A percentile compares a stretch with the other conserved stretches of the same genome.
phyloP scores from a whole-genome alignment of 2,113 vertebrate species.

The Xiphophorus couchianus region DNA sequence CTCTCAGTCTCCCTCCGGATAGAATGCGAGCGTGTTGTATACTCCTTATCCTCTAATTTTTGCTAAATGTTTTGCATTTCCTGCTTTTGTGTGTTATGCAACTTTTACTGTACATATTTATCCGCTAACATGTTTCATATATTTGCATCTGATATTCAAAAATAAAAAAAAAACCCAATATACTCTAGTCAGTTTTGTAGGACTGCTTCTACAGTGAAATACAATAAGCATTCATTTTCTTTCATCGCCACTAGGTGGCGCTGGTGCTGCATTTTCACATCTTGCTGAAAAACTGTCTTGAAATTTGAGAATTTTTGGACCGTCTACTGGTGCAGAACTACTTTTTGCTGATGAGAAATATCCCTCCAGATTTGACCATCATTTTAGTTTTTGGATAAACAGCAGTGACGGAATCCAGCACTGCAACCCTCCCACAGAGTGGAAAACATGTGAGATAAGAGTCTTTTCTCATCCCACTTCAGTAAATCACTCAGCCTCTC shows the following conservation, averaged over 20 bases:
- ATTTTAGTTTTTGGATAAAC: slow-evolving; percentile 26
- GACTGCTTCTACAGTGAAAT: background rate
- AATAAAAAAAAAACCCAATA: slow-evolving; percentile 66
- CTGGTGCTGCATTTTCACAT: slow-evolving; percentile 4
- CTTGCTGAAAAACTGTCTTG: background rate
- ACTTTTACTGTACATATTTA: slow-evolving; percentile 82
- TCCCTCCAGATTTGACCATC: slow-evolving; percentile 3
- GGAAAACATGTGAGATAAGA: slow-evolving; percentile 42
- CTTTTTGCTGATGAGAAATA: slow-evolving; percentile 3
- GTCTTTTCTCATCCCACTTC: slow-evolving; percentile 62
- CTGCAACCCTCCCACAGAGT: slow-evolving; percentile 54
- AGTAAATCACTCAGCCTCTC: slow-evolving; percentile 49
- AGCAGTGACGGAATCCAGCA: slow-evolving; percentile 12
- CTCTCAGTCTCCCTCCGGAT: slow-evolving; percentile 44
- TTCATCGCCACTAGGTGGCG: slow-evolving; percentile 40
- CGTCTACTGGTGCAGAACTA: slow-evolving; percentile 1
- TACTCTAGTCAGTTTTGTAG: slow-evolving; percentile 63
- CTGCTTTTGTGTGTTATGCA: slow-evolving; percentile 71
- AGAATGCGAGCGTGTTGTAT: slow-evolving; percentile 40
- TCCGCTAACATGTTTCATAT: slow-evolving; percentile 82
- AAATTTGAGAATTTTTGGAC: background rate
- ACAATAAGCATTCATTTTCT: background rate
- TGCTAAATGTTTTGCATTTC: slow-evolving; percentile 68
- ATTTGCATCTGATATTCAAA: slow-evolving; percentile 78
- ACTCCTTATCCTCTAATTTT: slow-evolving; percentile 47